Percentiles rank a stretch among this genome's conserved stretches.
Conservation (phyloP, 2,113 vertebrate genomes). For the Notarius quadriscutis region DNA sequence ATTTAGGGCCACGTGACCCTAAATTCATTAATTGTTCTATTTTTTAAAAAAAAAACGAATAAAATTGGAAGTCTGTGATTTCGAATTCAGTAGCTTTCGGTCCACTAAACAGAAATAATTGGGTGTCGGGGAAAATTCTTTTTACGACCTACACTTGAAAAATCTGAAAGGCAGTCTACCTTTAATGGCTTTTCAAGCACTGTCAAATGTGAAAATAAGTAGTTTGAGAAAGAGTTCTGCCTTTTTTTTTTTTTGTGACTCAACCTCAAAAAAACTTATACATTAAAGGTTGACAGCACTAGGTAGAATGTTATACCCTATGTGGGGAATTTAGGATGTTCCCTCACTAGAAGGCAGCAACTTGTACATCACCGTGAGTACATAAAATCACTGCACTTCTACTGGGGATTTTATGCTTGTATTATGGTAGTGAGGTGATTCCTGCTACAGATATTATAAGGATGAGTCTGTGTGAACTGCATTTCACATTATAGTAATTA, state of each 20-base stretch:
- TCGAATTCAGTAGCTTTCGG: no score
- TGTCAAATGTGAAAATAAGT: not conserved
- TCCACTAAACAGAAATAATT: no score
- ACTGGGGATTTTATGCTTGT: not conserved
- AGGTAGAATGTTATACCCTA: not conserved
- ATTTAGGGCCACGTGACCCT: no score
- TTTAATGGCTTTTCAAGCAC: not conserved
- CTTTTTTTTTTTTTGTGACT: not conserved
- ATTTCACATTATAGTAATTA: not conserved
- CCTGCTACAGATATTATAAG: not conserved
- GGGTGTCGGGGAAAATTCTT: no score
- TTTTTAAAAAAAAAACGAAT: no score
- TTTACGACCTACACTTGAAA: no score
- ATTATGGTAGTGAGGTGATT: not conserved
- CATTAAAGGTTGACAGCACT: not conserved
- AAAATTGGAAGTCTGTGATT: no score
- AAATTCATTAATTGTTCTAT: no score
- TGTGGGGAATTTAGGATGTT: conserved; percentile 3
- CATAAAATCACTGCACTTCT: not conserved
- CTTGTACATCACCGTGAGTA: not conserved
- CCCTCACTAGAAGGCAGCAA: not conserved
- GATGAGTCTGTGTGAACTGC: not conserved
- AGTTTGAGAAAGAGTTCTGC: not conserved
- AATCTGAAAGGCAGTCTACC: no score
- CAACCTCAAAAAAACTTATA: not conserved